phyloP scores from a whole-genome alignment of 53 echinoderm and acorn worm genomes.

The Echinometra lucunter region DNA sequence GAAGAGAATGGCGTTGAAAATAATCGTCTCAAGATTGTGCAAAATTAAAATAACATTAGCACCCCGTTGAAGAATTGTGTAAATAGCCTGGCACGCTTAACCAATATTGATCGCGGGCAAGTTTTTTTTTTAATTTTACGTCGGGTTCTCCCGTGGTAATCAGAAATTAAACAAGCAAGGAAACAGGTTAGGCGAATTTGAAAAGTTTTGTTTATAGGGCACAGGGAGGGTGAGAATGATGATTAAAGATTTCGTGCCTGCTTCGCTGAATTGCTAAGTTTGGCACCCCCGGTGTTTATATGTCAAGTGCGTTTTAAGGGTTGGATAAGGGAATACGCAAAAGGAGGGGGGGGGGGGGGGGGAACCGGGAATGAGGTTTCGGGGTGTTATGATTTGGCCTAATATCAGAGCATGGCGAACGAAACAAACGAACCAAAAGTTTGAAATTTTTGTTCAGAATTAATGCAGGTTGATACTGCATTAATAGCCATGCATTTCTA shows the following conservation, averaged over 20 bases:
- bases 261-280: neutral
- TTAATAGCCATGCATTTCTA: no score
- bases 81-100: conserved; percentile 30
- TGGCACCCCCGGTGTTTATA: conserved; percentile 49
- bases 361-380: no score
- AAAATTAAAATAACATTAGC: conserved; percentile 56
- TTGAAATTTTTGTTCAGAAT: no score
- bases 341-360: neutral
- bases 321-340: neutral
- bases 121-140: conserved; percentile 7
- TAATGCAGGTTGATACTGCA: no score
- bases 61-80: conserved; percentile 45
- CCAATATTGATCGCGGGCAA: conserved; percentile 34
- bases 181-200: conserved; percentile 12
- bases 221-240: neutral
- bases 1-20: conserved; percentile 22
- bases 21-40: conserved; percentile 47
- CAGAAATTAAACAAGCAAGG: conserved; percentile 19
- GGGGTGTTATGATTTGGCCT: no score
- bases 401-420: no score
- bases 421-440: no score
- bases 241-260: conserved; percentile 36
- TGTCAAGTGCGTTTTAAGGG: neutral
- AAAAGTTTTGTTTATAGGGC: neutral
- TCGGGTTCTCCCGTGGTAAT: neutral